Evolutionary conservation across 2,797 vertebrate species (phyloP), one percentile per base, ranked within the genome.

Genomic region (Trichosurus vulpecula): DNA sequence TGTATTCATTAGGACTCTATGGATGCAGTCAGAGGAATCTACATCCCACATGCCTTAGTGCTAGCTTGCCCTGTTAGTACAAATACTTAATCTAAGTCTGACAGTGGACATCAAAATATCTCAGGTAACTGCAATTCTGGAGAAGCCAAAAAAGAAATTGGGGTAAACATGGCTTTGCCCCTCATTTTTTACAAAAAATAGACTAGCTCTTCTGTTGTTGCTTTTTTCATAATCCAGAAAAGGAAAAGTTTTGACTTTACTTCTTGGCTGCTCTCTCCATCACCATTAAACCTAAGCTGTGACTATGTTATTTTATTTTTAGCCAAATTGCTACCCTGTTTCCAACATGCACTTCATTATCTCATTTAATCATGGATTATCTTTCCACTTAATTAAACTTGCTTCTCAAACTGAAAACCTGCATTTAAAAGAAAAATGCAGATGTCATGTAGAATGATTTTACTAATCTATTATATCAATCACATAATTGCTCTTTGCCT

Each of bases 361-460:
- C 95, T 94, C 95, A 96, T 92, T 97, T 96, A 97, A 97, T 94
- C 81, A 92, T n/a, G 91, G 87, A 92, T 97, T 93, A 95, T 96
- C 57, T 97, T 96, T 96, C 95, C 27, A 96, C 89, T 96, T 97
- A 94, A 97, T 97, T 97, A 96, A 97, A 97, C 93, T 97, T 57
- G 35, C 94, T 97, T 96, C 96, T 97, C 61, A 95, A 91, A 94
- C 95, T 94, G 93, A 97, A 97, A 97, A 81, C 81, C 90, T 94
- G 92, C 92, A 90, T 94, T 97, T 95, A 92, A 97, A 96, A 95
- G 92, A 96, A 97, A 97, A 95, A 94, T 53, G 95, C 66, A 95
- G 53, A 94, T 92, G 90, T 54, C 94, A 90, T 94, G 58, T 94
- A 92, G 94, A 97, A 96, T 97, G 93, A 96, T 90, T 95, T 94